Conservation (phyloP, 2,888 invertebrate species). For the Meloe dianella region DNA sequence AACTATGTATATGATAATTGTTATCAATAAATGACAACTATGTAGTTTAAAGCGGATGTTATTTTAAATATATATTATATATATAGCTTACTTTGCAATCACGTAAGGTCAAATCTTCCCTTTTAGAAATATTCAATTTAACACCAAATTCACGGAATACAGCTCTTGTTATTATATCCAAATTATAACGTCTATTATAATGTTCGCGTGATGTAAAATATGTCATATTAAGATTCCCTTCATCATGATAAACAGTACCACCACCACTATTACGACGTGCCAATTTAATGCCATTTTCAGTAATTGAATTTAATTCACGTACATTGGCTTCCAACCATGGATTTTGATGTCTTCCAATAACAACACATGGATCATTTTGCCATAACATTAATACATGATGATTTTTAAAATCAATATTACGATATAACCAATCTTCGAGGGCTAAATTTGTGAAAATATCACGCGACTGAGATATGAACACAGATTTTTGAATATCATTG, state of each 20-base stretch:
- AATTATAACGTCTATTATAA: conserved; percentile 86
- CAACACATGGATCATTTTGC: conserved; percentile 93
- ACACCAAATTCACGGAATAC: conserved; percentile 83
- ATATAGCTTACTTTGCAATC: conserved; percentile 72
- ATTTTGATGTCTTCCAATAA: conserved; percentile 96
- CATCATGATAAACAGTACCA: conserved; percentile 96
- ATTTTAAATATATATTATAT: background rate
- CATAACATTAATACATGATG: conserved; percentile 89
- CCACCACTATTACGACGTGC: conserved; percentile 95
- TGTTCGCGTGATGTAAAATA: conserved; percentile 85
- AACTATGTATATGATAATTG: background rate
- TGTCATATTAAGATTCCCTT: conserved; percentile 90
- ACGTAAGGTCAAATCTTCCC: conserved; percentile 86
- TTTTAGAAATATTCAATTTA: conserved; percentile 74
- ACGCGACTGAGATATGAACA: conserved; percentile 89
- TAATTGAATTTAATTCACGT: conserved; percentile 62
- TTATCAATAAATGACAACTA: conserved; percentile 12
- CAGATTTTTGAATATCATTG: conserved; percentile 75
- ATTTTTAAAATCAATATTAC: conserved; percentile 80
- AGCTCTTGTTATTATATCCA: conserved; percentile 84
- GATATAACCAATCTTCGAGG: conserved; percentile 95
- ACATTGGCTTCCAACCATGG: conserved; percentile 93
- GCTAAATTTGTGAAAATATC: conserved; percentile 94
- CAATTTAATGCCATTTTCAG: conserved; percentile 71
- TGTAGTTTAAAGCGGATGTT: conserved; percentile 17